Base-by-base conservation (phyloP, 2,888 invertebrate species). In the Theretra japonica region DNA sequence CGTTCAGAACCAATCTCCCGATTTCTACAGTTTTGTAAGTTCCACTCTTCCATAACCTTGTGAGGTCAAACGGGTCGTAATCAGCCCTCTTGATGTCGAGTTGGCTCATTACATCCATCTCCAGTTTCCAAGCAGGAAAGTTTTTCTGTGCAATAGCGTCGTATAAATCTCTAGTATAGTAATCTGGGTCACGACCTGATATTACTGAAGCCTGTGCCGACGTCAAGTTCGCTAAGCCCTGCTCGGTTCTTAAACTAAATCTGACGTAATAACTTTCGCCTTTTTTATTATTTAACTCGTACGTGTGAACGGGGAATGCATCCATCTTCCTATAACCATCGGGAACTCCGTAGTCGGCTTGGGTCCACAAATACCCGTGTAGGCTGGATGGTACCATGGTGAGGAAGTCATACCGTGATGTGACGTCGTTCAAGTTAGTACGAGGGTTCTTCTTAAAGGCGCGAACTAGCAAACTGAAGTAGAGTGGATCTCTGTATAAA, bases 291-390 rank as follows among this genome's bases (percentile, higher is more conserved):
- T 98, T 95, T 75, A 98, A 86, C 87, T 98, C 98, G 89, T 97
- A 98, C 0, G 98, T 97, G 87, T 99, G 98, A 0, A 97, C 97
- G 6, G 98, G 97, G 81, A 97, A 99, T 58, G 97, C 98, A 83
- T 98, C 97, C 98, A 98, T 98, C 86, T 96, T 96, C 33, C 98
- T 95, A 88, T 96, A 96, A 4, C 98, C 98, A 86, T 98, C 97
- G 0, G 98, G 98, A 75, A 97, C 97, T 30, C 98, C 98, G 78
- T 97, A 96, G 89, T 98, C 98, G 11, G 97, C 95, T 83, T 97
- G 97, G 75, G 97, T 88, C 89, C 97, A 96, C 87, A 97, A 94
- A n/a, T 96, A 92, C 81, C 97, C 58, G 84, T 98, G 98, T 1
- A 96, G 95, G 0, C 96, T 95, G 87, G 98, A 97, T 0, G 95